These are phyloP conservation scores for Ptychobarbus kaznakovi DNA, from an alignment of 2,797 vertebrate species.

Conservation along the genomic window DNA sequence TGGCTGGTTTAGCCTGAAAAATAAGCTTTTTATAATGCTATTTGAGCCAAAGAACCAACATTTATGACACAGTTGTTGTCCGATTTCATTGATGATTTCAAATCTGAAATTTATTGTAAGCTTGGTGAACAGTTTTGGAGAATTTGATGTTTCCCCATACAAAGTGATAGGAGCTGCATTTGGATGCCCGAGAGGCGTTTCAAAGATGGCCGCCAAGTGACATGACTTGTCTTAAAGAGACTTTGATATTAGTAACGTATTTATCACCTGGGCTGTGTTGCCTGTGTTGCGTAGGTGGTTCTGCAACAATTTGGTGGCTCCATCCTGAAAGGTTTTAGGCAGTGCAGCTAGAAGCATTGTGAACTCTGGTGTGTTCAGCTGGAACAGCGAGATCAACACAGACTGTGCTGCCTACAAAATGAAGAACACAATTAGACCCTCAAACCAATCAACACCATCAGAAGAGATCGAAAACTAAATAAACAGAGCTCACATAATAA, in stretches of 20 bases:
- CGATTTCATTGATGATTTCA: no score
- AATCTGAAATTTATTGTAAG: no score
- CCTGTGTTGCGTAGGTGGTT: conserved; percentile 94
- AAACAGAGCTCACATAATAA: neutral
- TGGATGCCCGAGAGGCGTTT: no score
- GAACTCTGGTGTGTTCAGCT: conserved; percentile 97
- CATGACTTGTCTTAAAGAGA: no score
- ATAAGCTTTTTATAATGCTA: no score
- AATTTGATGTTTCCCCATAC: no score
- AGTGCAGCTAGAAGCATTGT: conserved; percentile 95
- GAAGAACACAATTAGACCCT: conserved; percentile 32
- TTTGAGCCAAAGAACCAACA: no score
- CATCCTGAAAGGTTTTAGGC: conserved; percentile 97
- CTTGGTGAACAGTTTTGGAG: no score
- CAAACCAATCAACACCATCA: neutral
- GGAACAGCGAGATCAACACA: conserved; percentile 94
- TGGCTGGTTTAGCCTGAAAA: no score
- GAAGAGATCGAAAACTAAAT: neutral
- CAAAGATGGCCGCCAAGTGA: no score
- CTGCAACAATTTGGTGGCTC: conserved; percentile 95
- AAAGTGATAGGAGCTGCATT: no score
- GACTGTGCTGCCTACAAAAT: conserved; percentile 88
- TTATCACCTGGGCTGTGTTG: conserved; percentile 83
- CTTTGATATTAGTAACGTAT: neutral
- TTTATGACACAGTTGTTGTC: no score